A percentile compares a stretch with the other conserved stretches of the same genome.
phyloP scores from a whole-genome alignment of 2,888 invertebrate species.

The Steromphala cineraria region DNA sequence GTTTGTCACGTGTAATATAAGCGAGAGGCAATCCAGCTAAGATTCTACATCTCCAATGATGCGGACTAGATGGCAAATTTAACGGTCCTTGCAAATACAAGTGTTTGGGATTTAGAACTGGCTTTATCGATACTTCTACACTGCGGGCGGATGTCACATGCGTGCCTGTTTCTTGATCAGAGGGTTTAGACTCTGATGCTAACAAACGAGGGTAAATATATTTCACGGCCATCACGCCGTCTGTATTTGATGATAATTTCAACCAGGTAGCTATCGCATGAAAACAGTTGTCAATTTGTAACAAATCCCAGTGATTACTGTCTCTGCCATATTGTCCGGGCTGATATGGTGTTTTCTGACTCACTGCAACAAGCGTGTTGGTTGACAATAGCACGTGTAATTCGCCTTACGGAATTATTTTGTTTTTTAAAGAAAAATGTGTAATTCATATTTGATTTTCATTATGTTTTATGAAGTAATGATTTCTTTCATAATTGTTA shows the following conservation, averaged over 20 bases:
- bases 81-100: slow-evolving; percentile 1
- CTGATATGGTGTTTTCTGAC: too few species aligned
- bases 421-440: too few species aligned
- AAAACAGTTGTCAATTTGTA: not conserved
- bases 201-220: slow-evolving; percentile 17
- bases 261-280: not conserved
- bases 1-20: not conserved
- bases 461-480: too few species aligned
- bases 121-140: not conserved
- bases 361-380: too few species aligned
- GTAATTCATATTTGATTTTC: too few species aligned
- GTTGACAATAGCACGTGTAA: too few species aligned
- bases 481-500: too few species aligned
- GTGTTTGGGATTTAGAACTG: not conserved
- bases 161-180: not conserved
- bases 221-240: not conserved
- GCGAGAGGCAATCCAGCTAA: not conserved
- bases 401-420: too few species aligned
- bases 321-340: too few species aligned
- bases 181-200: not conserved
- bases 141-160: not conserved
- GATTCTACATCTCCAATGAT: not conserved
- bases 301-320: not conserved
- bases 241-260: slow-evolving; percentile 6
- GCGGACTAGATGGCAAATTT: slow-evolving; percentile 1